These are phyloP conservation scores for Teinopalpus imperialis DNA, from an alignment of 2,888 invertebrate species.

Conservation along the genomic window DNA sequence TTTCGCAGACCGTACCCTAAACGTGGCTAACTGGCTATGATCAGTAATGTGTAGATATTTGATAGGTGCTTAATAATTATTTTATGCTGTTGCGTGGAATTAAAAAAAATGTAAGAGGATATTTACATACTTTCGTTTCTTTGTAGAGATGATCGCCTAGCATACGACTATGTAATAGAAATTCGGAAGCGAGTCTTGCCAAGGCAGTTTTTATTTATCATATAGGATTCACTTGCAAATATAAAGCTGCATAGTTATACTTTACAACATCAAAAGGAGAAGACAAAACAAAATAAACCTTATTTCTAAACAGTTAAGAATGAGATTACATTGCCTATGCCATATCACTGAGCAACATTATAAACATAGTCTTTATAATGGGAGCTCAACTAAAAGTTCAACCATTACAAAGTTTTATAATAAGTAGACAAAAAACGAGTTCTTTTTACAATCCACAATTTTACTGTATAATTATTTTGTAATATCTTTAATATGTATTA, in stretches of 20 bases:
- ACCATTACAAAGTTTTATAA: slow-evolving; percentile 7
- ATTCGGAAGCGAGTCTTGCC: slow-evolving; percentile 5
- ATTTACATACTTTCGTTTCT: too few relatives aligned
- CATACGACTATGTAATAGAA: slow-evolving; percentile 10
- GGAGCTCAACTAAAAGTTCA: slow-evolving; percentile 1
- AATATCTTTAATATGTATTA: too few relatives aligned
- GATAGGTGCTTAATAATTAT: too few relatives aligned
- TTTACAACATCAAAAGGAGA: slow-evolving; percentile 2
- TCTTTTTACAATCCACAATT: too few relatives aligned
- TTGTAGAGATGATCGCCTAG: too few relatives aligned
- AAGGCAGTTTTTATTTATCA: slow-evolving; percentile 6
- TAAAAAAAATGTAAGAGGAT: too few relatives aligned
- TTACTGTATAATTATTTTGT: too few relatives aligned
- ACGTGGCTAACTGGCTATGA: too few relatives aligned
- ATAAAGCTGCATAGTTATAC: slow-evolving; percentile 2
- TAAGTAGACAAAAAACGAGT: not conserved
- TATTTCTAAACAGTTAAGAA: not conserved
- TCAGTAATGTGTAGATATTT: too few relatives aligned
- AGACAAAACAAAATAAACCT: not conserved
- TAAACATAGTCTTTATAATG: slow-evolving; percentile 1
- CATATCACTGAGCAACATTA: not conserved
- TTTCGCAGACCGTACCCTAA: too few relatives aligned
- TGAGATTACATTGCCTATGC: not conserved
- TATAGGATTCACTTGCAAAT: slow-evolving; percentile 3
- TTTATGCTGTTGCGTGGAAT: too few relatives aligned